phyloP scores from a whole-genome alignment of 2,888 invertebrate species.

The Germaria angustata region DNA sequence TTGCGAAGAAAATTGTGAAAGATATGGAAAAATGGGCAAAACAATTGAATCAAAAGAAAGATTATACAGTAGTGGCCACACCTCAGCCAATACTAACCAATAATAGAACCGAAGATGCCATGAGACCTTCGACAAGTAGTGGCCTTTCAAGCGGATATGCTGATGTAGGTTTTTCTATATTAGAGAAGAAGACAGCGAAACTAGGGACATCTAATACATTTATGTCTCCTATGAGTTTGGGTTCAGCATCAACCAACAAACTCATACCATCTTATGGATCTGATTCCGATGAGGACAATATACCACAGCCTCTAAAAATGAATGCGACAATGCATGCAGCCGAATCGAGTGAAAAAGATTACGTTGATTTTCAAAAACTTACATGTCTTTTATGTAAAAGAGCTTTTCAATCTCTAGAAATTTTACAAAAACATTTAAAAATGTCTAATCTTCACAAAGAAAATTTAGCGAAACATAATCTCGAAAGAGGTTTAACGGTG shows the following conservation, averaged over 20 bases:
- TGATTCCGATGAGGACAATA: constrained; percentile 82
- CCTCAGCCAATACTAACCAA: constrained; percentile 75
- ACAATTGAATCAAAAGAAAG: constrained; percentile 97
- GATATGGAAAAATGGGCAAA: constrained; percentile 95
- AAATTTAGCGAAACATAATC: constrained; percentile 84
- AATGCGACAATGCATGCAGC: constrained; percentile 50
- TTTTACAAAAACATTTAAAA: constrained; percentile 93
- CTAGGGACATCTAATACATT: constrained; percentile 76
- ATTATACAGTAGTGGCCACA: constrained; percentile 80
- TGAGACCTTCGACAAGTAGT: constrained; percentile 53
- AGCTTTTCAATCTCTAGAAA: constrained; percentile 94
- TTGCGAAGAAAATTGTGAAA: constrained; percentile 98
- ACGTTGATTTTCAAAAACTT: constrained; percentile 92
- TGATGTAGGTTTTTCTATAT: constrained; percentile 95
- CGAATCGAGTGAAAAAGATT: constrained; percentile 85
- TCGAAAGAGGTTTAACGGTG: constrained; percentile 70
- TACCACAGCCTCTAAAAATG: constrained; percentile 74
- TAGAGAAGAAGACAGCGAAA: constrained; percentile 85
- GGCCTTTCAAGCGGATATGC: constrained; percentile 84
- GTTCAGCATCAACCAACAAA: constrained; percentile 76
- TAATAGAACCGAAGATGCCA: constrained; percentile 69
- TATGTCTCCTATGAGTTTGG: constrained; percentile 73
- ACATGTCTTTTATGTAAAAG: constrained; percentile 97
- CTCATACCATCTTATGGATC: constrained; percentile 89
- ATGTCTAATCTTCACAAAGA: constrained; percentile 97